Percentiles rank a stretch among this genome's conserved stretches.
Evolutionary conservation across 2,888 invertebrate genomes (phyloP).

Genomic region (Endotricha flammealis): DNA sequence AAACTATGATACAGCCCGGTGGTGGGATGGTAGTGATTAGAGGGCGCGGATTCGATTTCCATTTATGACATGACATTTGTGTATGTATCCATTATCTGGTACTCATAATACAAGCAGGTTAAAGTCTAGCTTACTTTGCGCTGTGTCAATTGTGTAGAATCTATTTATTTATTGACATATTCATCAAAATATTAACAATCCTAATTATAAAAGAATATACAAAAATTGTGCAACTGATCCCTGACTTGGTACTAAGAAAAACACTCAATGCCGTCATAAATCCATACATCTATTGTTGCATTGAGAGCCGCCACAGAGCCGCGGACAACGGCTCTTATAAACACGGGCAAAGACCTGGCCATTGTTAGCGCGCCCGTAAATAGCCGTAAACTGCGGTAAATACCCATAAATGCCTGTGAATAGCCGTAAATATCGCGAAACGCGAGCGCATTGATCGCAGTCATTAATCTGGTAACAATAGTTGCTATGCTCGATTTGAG

Average conservation of each 20-base stretch:
- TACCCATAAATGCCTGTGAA: constrained; percentile 31
- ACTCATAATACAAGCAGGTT: too few species aligned
- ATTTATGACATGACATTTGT: too few species aligned
- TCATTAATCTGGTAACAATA: constrained; percentile 36
- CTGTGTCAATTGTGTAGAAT: too few species aligned
- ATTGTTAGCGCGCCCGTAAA: constrained; percentile 41
- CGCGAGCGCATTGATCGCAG: constrained; percentile 28
- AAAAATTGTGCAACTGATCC: constrained; percentile 23
- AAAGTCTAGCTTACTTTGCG: too few species aligned
- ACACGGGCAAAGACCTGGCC: constrained; percentile 36
- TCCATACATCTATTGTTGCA: constrained; percentile 42
- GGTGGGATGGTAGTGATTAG: too few species aligned
- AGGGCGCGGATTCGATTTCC: too few species aligned
- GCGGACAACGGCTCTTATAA: constrained; percentile 46
- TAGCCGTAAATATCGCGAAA: constrained; percentile 32
- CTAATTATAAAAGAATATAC: too few species aligned
- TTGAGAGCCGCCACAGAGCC: constrained; percentile 16
- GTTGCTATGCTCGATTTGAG: constrained; percentile 17
- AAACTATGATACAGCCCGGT: too few species aligned
- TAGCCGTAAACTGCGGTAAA: constrained; percentile 33
- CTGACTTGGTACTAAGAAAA: constrained; percentile 46
- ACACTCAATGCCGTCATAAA: constrained; percentile 54
- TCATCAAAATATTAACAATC: not conserved
- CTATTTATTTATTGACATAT: too few species aligned
- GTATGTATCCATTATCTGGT: too few species aligned